Evolutionary conservation across 2,888 invertebrate genomes (phyloP).

Genomic region (Embidobia sp.): DNA sequence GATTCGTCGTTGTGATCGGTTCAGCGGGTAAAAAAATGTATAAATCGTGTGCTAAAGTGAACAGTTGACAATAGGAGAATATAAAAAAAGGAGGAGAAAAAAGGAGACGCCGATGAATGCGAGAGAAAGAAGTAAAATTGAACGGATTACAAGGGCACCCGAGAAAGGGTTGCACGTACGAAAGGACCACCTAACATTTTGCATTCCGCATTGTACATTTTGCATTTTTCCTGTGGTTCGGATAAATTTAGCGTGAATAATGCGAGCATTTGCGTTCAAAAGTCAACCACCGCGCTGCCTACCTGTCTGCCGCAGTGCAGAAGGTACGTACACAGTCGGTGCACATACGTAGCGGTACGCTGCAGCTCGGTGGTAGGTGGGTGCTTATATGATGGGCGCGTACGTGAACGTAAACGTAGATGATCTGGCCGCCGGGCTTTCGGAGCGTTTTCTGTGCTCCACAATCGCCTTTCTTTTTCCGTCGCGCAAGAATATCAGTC

Average conservation of each 20-base stretch:
- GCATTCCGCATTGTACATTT: constrained; percentile 74
- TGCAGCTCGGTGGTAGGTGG: constrained; percentile 49
- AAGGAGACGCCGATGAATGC: constrained; percentile 62
- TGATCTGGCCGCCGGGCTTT: constrained; percentile 38
- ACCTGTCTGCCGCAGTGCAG: constrained; percentile 66
- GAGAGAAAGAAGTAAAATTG: constrained; percentile 75
- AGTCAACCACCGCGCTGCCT: constrained; percentile 47
- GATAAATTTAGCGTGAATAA: constrained; percentile 79
- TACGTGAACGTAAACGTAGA: constrained; percentile 58
- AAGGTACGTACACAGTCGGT: constrained; percentile 33
- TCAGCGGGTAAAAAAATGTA: constrained; percentile 21
- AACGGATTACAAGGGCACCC: constrained; percentile 76
- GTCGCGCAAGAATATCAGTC: constrained; percentile 14
- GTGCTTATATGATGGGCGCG: constrained; percentile 45
- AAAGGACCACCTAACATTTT: constrained; percentile 64
- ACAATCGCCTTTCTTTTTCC: constrained; percentile 9
- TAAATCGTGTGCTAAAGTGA: constrained; percentile 33
- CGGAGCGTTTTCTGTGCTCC: constrained; percentile 11
- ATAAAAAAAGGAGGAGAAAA: constrained; percentile 12
- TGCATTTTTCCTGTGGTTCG: constrained; percentile 71
- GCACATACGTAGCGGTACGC: constrained; percentile 47
- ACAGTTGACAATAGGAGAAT: constrained; percentile 34
- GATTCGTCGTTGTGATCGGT: not conserved
- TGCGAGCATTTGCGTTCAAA: constrained; percentile 71
- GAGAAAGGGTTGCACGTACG: constrained; percentile 65